Percentiles rank a stretch among this genome's conserved stretches.
phyloP scores from a whole-genome alignment of 2,888 invertebrate genomes.

The Lydus trimaculatus region DNA sequence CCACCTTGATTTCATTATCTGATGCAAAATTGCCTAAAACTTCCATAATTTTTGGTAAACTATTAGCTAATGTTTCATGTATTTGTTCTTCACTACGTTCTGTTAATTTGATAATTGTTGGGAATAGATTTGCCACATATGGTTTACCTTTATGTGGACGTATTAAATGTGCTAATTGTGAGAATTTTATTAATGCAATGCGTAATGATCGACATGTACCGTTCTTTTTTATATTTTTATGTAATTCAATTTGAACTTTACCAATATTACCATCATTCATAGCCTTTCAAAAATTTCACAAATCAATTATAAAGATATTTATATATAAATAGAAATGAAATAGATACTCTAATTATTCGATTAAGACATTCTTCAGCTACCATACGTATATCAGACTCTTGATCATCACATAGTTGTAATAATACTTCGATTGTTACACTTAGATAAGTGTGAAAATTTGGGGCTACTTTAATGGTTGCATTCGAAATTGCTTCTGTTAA shows the following conservation, averaged over 20 bases:
- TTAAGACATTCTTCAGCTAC: constrained; percentile 84
- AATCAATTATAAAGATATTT: constrained; percentile 14
- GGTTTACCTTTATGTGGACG: constrained; percentile 80
- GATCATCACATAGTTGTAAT: constrained; percentile 76
- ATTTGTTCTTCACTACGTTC: constrained; percentile 75
- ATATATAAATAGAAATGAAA: constrained; percentile 18
- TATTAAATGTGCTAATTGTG: constrained; percentile 77
- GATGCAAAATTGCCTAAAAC: constrained; percentile 73
- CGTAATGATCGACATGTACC: constrained; percentile 74
- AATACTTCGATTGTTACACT: constrained; percentile 76
- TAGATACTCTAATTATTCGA: constrained; percentile 70
- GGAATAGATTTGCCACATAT: constrained; percentile 77
- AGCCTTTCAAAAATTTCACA: constrained; percentile 52
- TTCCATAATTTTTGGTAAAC: constrained; percentile 71
- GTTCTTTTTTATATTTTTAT: constrained; percentile 83
- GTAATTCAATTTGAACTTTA: constrained; percentile 80
- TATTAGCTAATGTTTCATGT: constrained; percentile 71
- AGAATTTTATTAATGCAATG: constrained; percentile 79
- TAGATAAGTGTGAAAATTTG: constrained; percentile 71
- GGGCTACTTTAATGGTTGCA: constrained; percentile 66
- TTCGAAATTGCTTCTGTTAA: constrained; percentile 77
- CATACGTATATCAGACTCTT: constrained; percentile 79
- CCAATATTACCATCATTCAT: constrained; percentile 73
- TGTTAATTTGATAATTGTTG: constrained; percentile 75
- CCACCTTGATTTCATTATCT: constrained; percentile 75